These are phyloP conservation scores for Octonoba sinensis DNA, from an alignment of 2,888 invertebrate species.

Conservation along the genomic window DNA sequence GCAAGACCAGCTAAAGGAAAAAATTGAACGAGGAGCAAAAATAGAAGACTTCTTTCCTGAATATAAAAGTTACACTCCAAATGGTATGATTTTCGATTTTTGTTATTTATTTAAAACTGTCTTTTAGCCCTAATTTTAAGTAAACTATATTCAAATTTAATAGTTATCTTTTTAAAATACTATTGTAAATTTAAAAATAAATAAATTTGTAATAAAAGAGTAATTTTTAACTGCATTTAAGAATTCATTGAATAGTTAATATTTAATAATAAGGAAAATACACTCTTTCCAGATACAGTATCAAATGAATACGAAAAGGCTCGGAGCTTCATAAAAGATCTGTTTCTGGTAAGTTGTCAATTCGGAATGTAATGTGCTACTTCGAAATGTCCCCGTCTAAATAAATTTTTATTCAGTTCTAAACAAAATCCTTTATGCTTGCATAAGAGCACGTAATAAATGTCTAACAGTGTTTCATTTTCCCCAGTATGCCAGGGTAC, in stretches of 20 bases:
- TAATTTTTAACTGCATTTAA: too few species aligned
- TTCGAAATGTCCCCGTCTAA: too few species aligned
- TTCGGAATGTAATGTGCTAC: not conserved
- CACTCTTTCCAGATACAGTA: conserved; percentile 69
- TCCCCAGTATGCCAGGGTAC: too few species aligned
- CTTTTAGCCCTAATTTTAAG: not conserved
- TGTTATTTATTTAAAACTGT: not conserved
- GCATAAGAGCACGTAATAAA: too few species aligned
- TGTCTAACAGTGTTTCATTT: too few species aligned
- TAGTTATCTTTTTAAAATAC: not conserved
- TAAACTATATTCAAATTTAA: not conserved
- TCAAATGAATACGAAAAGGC: conserved; percentile 79
- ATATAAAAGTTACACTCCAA: conserved; percentile 74
- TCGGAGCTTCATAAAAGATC: conserved; percentile 78
- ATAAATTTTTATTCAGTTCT: too few species aligned
- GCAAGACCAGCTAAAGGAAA: conserved; percentile 81
- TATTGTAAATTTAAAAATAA: too few species aligned
- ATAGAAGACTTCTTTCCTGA: conserved; percentile 80
- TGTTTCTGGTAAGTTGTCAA: conserved; percentile 76
- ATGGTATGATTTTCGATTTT: conserved; percentile 15
- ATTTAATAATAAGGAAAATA: too few species aligned
- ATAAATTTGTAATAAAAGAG: too few species aligned
- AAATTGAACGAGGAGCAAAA: conserved; percentile 78
- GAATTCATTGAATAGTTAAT: too few species aligned
- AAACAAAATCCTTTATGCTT: too few species aligned